A percentile compares a stretch with the other conserved stretches of the same genome.
These are phyloP conservation scores for Steinernema scapterisci DNA, from an alignment of 2,888 invertebrate genomes.

Conservation along the genomic window DNA sequence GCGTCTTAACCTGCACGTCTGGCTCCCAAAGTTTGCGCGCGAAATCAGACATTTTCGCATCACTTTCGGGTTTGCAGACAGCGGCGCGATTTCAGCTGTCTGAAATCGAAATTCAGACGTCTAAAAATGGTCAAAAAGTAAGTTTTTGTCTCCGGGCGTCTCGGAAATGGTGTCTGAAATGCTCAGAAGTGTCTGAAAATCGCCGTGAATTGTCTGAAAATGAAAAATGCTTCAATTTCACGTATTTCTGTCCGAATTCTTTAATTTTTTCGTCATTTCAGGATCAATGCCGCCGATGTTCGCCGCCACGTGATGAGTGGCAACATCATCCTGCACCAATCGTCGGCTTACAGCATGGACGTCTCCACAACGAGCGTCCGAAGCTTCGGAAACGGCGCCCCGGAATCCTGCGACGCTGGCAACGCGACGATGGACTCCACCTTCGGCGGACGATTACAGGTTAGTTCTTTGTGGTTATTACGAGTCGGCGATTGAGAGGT, in stretches of 20 bases:
- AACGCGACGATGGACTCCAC: not conserved
- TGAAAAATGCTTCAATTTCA: not conserved
- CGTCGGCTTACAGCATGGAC: constrained; percentile 23
- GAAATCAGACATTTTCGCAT: too few species aligned
- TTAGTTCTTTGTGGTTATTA: not conserved
- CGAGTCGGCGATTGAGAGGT: not conserved
- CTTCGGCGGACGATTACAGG: not conserved
- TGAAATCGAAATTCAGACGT: too few species aligned
- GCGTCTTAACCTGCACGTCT: too few species aligned
- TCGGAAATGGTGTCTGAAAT: not conserved
- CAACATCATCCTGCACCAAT: constrained; percentile 29
- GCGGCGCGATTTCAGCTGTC: too few species aligned
- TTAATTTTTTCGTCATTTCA: constrained; percentile 31
- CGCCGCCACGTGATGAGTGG: constrained; percentile 40
- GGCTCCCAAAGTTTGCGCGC: too few species aligned
- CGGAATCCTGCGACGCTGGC: not conserved
- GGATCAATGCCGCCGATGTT: constrained; percentile 43
- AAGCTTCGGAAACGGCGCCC: not conserved
- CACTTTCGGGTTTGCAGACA: too few species aligned
- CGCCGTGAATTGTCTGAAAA: not conserved
- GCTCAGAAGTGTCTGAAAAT: not conserved
- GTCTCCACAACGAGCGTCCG: constrained; percentile 1
- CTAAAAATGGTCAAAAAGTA: not conserved
- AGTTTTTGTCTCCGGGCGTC: not conserved
- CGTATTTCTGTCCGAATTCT: not conserved